phyloP scores from a whole-genome alignment of 2,888 invertebrate genomes.

The Embidobia sp. region DNA sequence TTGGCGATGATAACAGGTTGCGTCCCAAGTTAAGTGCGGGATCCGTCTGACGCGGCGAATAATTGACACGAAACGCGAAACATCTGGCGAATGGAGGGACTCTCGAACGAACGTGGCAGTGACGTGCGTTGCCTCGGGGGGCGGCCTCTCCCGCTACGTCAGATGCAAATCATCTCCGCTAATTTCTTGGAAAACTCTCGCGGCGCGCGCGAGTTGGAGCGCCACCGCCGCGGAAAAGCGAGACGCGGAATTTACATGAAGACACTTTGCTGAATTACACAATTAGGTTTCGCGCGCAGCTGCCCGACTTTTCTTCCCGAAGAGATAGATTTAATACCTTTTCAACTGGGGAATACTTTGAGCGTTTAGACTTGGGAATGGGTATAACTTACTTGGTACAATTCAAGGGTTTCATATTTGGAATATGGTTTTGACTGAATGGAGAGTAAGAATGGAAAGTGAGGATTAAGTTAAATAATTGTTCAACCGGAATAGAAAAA shows the following conservation, averaged over 20 bases:
- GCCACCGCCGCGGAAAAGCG: conserved; percentile 27
- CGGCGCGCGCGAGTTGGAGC: conserved; percentile 66
- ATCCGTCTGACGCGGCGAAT: conserved; percentile 62
- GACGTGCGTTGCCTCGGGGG: conserved; percentile 76
- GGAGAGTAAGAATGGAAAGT: no score
- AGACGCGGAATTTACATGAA: conserved; percentile 50
- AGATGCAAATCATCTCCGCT: conserved; percentile 80
- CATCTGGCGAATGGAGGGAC: conserved; percentile 73
- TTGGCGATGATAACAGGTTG: conserved; percentile 42
- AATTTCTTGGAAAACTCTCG: conserved; percentile 79
- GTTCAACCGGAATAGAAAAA: no score
- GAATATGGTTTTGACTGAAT: no score
- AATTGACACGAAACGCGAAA: conserved; percentile 77
- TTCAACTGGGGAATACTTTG: conserved; percentile 27
- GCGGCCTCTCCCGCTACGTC: conserved; percentile 71
- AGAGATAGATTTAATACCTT: conserved; percentile 38
- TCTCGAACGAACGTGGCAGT: conserved; percentile 76
- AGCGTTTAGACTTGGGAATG: no score
- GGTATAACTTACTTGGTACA: no score
- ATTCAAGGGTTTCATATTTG: no score
- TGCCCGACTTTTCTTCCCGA: conserved; percentile 46
- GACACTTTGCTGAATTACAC: conserved; percentile 60
- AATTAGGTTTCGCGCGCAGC: conserved; percentile 50
- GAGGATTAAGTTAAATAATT: no score
- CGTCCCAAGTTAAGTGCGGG: conserved; percentile 33